Evolutionary conservation across 2,888 invertebrate genomes (phyloP).

Genomic region (Agapostemon virescens): DNA sequence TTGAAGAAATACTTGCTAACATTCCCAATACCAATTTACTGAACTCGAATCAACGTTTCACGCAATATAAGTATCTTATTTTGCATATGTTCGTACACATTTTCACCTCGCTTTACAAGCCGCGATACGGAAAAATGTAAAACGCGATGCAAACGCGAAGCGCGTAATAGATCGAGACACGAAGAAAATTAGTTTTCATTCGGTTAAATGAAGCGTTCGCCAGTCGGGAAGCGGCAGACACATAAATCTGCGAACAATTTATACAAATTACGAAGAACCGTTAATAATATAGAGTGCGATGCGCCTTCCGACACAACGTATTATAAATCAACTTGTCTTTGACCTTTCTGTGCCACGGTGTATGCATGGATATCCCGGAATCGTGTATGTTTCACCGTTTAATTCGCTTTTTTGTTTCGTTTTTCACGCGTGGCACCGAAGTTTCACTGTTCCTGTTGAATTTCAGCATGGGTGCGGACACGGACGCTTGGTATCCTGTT

Average conservation of each 20-base stretch:
- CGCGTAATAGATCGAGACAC: conserved; percentile 13
- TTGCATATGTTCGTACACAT: background rate
- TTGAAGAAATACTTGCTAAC: background rate
- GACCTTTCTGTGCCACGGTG: conserved; percentile 42
- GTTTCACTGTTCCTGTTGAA: conserved; percentile 24
- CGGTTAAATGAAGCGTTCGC: conserved; percentile 34
- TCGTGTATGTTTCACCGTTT: conserved; percentile 23
- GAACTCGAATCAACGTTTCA: background rate
- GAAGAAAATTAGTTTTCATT: conserved; percentile 51
- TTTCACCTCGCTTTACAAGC: conserved; percentile 16
- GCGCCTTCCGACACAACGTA: conserved; percentile 60
- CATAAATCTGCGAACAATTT: conserved; percentile 73
- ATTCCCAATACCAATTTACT: background rate
- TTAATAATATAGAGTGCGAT: conserved; percentile 64
- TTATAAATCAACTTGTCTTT: conserved; percentile 70
- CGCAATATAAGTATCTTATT: background rate
- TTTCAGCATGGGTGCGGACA: background rate
- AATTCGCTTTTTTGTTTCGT: conserved; percentile 37
- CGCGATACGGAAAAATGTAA: conserved; percentile 19
- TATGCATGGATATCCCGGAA: background rate
- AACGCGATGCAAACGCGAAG: conserved; percentile 18
- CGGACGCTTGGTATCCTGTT: conserved; percentile 26
- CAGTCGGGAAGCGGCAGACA: conserved; percentile 53
- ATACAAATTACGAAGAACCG: conserved; percentile 73
- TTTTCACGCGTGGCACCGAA: conserved; percentile 12